Conservation (phyloP, 2,888 invertebrate species). For the Drosophila maculinotata region DNA sequence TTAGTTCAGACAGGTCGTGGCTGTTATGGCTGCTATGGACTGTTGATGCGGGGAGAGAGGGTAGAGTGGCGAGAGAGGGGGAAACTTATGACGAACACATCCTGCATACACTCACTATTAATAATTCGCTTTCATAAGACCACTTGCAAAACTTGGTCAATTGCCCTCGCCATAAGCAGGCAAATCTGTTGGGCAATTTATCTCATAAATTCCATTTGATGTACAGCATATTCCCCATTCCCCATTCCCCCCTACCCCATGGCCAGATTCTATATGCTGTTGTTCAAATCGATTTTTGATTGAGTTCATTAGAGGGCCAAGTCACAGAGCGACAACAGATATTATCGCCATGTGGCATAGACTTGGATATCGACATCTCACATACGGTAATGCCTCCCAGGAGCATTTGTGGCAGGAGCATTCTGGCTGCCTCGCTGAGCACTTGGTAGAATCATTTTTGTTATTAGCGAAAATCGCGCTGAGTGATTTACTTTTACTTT, state of each 20-base stretch:
- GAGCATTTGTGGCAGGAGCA: conserved; percentile 52
- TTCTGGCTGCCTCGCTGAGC: conserved; percentile 14
- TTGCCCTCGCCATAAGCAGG: no score
- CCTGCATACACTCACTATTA: conserved; percentile 62
- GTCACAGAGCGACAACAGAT: conserved; percentile 41
- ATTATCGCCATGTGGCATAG: conserved; percentile 60
- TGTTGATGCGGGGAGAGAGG: background rate
- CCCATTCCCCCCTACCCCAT: background rate
- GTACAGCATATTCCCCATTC: conserved; percentile 36
- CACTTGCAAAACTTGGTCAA: conserved; percentile 35
- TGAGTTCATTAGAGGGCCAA: conserved; percentile 81
- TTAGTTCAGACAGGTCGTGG: conserved; percentile 33
- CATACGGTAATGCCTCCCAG: conserved; percentile 77
- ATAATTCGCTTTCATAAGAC: conserved; percentile 81
- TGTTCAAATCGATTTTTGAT: conserved; percentile 84
- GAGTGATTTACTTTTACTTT: conserved; percentile 82
- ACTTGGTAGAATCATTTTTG: conserved; percentile 78
- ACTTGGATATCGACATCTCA: conserved; percentile 23
- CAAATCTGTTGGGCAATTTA: conserved; percentile 72
- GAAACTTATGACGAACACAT: conserved; percentile 65
- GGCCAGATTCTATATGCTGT: conserved; percentile 35
- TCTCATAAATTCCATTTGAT: conserved; percentile 82
- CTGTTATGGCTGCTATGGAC: conserved; percentile 8
- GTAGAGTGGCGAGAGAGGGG: background rate
- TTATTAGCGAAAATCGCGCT: conserved; percentile 81